phyloP scores from a whole-genome alignment of 92 coral and sea anemone species.

The Porites lobata region DNA sequence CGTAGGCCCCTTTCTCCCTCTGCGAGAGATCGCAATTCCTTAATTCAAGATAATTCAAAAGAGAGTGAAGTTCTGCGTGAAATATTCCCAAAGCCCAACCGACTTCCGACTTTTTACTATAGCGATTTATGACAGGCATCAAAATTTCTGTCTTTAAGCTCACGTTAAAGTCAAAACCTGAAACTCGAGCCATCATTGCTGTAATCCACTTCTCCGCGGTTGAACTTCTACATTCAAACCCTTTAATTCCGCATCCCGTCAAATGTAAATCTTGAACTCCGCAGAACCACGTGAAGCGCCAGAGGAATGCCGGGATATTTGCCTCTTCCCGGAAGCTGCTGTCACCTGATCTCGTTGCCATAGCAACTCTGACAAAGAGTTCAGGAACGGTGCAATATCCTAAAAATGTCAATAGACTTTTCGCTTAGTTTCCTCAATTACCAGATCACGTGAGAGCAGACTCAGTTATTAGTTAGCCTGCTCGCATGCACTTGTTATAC shows the following conservation, averaged over 20 bases:
- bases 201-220: not conserved
- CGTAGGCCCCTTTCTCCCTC: too few species aligned
- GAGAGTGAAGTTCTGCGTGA: too few species aligned
- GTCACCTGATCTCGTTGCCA: slow-evolving; percentile 89
- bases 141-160: not conserved
- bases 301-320: slow-evolving; percentile 79
- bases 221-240: not conserved
- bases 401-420: slow-evolving; percentile 24
- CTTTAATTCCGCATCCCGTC: not conserved
- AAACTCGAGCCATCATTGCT: not conserved
- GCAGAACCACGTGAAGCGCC: slow-evolving; percentile 66
- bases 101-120: too few species aligned
- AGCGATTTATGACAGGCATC: not conserved
- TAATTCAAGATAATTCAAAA: too few species aligned
- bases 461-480: too few species aligned
- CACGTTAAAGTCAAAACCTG: not conserved
- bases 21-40: too few species aligned
- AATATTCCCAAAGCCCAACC: too few species aligned
- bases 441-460: too few species aligned
- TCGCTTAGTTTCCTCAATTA: too few species aligned
- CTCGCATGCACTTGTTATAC: too few species aligned
- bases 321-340: slow-evolving; percentile 22
- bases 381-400: slow-evolving; percentile 93
- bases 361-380: slow-evolving; percentile 87
- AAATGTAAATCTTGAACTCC: slow-evolving; percentile 60